These are phyloP conservation scores for Serinus canaria DNA, from an alignment of 2,113 vertebrate genomes.

Conservation along the genomic window DNA sequence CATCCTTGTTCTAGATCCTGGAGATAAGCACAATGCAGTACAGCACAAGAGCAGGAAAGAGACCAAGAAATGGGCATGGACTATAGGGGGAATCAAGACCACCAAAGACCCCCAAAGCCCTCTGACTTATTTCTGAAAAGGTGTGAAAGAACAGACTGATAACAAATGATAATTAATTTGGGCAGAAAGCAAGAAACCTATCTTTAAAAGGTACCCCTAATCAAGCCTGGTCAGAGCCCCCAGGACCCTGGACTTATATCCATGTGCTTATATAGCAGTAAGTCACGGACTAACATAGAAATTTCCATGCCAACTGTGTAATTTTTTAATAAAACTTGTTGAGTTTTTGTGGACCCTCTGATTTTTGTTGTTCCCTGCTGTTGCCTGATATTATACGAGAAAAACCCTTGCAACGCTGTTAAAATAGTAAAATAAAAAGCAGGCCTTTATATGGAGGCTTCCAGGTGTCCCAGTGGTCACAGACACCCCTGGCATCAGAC, in stretches of 20 bases:
- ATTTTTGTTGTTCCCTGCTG: not conserved
- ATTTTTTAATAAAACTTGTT: not conserved
- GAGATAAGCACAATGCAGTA: not conserved
- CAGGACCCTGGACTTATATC: not conserved
- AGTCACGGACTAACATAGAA: not conserved
- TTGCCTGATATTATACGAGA: not conserved
- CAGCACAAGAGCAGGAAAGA: not conserved
- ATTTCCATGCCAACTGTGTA: not conserved
- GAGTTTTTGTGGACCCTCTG: not conserved
- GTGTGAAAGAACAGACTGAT: not conserved
- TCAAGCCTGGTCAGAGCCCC: not conserved
- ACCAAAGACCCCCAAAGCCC: not conserved
- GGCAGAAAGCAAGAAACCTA: not conserved
- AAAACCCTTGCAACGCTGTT: not conserved
- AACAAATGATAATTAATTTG: not conserved
- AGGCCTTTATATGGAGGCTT: not conserved
- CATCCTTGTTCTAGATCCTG: not conserved
- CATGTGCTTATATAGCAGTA: not conserved
- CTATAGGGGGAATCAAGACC: not conserved
- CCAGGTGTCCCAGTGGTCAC: not conserved
- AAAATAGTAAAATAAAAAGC: not conserved
- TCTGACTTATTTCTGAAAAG: fast-evolving
- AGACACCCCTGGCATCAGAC: not conserved
- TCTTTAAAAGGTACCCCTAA: not conserved
- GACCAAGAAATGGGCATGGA: not conserved